Conservation (phyloP, 2,888 invertebrate species). For the Campoletis raptor region DNA sequence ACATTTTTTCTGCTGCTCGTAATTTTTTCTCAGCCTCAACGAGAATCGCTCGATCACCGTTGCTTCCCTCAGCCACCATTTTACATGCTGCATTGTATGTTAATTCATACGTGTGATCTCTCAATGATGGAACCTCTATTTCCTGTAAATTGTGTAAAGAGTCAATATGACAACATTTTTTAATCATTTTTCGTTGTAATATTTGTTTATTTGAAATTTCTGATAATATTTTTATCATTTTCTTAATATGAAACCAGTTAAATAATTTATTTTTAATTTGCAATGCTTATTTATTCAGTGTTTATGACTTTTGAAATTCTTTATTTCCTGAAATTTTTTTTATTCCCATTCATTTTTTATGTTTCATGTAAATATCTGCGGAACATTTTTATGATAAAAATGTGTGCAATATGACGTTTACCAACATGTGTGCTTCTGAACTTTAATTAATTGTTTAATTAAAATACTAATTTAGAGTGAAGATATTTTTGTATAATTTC, state of each 20-base stretch:
- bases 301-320: no score
- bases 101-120: slow-evolving; percentile 94
- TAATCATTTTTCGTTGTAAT: not conserved
- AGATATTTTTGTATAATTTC: not conserved
- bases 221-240: not conserved
- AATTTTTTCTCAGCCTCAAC: slow-evolving; percentile 93
- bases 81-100: slow-evolving; percentile 96
- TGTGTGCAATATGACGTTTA: no score
- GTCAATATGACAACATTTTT: not conserved
- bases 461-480: not conserved
- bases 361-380: no score
- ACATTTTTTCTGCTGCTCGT: slow-evolving; percentile 93
- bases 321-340: no score
- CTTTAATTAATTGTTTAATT: no score
- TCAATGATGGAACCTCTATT: slow-evolving; percentile 86
- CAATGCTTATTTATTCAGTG: no score
- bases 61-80: slow-evolving; percentile 89
- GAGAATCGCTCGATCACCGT: slow-evolving; percentile 86
- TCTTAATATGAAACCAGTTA: no score
- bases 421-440: no score
- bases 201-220: not conserved
- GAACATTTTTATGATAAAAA: no score
- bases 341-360: no score
- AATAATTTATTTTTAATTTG: no score
- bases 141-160: slow-evolving; percentile 79